Base-by-base conservation (phyloP, 2,797 vertebrate species). In the Tapera naevia region DNA sequence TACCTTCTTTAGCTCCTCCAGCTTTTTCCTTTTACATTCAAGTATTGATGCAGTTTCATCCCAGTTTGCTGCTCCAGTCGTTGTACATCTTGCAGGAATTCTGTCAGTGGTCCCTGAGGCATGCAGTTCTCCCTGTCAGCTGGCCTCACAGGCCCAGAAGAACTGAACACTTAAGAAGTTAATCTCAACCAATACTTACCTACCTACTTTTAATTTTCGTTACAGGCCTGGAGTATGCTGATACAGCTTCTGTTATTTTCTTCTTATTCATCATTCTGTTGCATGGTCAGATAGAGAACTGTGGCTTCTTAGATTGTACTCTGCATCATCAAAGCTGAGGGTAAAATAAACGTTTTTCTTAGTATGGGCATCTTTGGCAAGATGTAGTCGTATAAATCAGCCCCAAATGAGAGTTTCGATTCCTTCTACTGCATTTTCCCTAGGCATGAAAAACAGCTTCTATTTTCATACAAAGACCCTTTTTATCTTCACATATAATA, bases 81-180 rank as follows among this genome's bases (percentile, higher is more conserved):
- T 88, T 95, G 75, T 51, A 39, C 17, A 48, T 81, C 41, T 72
- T 83, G 27, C 23, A 90, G 19, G 65, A 94, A 65, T 80, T 83
- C 33, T 85, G 13, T 48, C 57, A 78, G 23, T 37, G 19, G 32
- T 67, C 43, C 73, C 50, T 54, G 45, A 93, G 37, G 14, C 30
- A 53, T 22, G 1, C 14, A 78, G 60, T 86, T 93, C 48, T 80
- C 53, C 33, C 37, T 89, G 14, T 73, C 85, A 93, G 7, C 24
- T 93, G 94, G 10, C 56, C 48, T 92, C 41, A 81, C n/a, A 73
- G 11, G 64, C 15, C 18, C 62, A 82, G 39, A 15, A 84, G 80
- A 96, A 94, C 11, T 58, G 48, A 91, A 67, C 22, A 80, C 30
- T 96, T 95, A 46, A 91, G 37, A 93, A 88, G 11, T 37, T 85